Evolutionary conservation across 2,113 vertebrate species (phyloP), one percentile per base, ranked within the genome.

Genomic region (Piaya cayana): DNA sequence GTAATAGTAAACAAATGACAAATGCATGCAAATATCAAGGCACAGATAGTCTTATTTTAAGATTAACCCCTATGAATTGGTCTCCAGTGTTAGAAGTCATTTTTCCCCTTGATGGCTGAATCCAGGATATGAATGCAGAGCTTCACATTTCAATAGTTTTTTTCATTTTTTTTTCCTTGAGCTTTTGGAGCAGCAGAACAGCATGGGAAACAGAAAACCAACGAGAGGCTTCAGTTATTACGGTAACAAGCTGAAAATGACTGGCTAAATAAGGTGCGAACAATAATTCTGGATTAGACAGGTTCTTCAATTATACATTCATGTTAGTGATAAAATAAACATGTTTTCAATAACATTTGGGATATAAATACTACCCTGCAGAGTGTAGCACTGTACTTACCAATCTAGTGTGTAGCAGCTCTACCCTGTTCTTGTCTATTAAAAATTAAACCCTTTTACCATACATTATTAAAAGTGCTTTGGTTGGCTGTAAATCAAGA

Each of bases 381-480:
- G 90, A 93, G 65, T 91, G 14, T 74, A 67, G 70, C 90, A 53
- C 93, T 83, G 79, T 96, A 97, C 89, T 97, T 97, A 95, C 82
- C 82, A 96, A 93, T 96, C 82, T 93, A 86, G 55, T 20, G 74
- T 78, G 84, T 94, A 93, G 95, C 95, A 95, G 94, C 82, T 96
- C 92, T 85, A 96, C 84, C 91, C 92, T 36, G 82, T 97, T 97
- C 95, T 88, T 95, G 93, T 97, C 94, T 97, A 98, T 98, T 98
- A 98, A 98, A 98, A 98, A 98, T 98, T 98, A 97, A 98, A 97
- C 89, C 71, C 80, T 95, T 97, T 97, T 96, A 92, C 92, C 95
- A 97, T 98, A 96, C 97, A 98, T 98, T 98, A 98, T 98, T 98
- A 97, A 98, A 97, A 97, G 89, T 94, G 95, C 93, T 97, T 95